A percentile compares a stretch with the other conserved stretches of the same genome.
Evolutionary conservation across 2,888 invertebrate genomes (phyloP).

Genomic region (Syrphus vitripennis): DNA sequence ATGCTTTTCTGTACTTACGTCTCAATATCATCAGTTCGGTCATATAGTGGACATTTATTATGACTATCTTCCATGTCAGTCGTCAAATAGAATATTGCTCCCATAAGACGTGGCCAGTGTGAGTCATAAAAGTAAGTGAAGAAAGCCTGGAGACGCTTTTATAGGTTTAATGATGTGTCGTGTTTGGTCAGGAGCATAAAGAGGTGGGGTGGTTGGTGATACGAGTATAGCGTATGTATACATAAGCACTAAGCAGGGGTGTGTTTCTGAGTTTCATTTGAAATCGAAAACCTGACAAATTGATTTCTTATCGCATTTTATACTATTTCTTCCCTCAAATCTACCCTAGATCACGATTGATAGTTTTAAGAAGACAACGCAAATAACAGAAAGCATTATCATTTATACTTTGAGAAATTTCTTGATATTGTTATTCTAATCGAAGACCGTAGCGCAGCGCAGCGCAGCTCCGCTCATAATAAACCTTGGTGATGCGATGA

Average conservation of each 20-base stretch:
- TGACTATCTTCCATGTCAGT: conserved; percentile 10
- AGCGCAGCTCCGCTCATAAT: conserved; percentile 21
- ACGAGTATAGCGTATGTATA: no score
- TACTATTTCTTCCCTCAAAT: conserved; percentile 5
- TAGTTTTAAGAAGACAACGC: conserved; percentile 37
- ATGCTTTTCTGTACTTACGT: conserved; percentile 27
- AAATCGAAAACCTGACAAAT: conserved; percentile 68
- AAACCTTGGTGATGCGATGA: conserved; percentile 57
- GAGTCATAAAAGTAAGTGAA: conserved; percentile 68
- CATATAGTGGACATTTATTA: conserved; percentile 55
- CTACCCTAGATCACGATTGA: conserved; percentile 39
- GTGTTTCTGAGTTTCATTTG: conserved; percentile 37
- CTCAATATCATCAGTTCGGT: conserved; percentile 51
- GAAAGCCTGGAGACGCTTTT: conserved; percentile 58
- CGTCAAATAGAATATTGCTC: conserved; percentile 54
- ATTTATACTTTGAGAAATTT: background rate
- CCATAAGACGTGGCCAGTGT: conserved; percentile 59
- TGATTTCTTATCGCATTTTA: conserved; percentile 38
- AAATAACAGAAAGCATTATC: conserved; percentile 53
- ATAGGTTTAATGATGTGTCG: conserved; percentile 63
- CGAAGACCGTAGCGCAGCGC: conserved; percentile 53
- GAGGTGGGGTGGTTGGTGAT: conserved; percentile 4
- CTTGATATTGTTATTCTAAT: conserved; percentile 63
- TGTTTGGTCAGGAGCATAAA: conserved; percentile 29
- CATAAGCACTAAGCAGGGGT: conserved; percentile 10